Evolutionary conservation across 2,888 invertebrate genomes (phyloP).

Genomic region (Sphaerophoria taeniata): DNA sequence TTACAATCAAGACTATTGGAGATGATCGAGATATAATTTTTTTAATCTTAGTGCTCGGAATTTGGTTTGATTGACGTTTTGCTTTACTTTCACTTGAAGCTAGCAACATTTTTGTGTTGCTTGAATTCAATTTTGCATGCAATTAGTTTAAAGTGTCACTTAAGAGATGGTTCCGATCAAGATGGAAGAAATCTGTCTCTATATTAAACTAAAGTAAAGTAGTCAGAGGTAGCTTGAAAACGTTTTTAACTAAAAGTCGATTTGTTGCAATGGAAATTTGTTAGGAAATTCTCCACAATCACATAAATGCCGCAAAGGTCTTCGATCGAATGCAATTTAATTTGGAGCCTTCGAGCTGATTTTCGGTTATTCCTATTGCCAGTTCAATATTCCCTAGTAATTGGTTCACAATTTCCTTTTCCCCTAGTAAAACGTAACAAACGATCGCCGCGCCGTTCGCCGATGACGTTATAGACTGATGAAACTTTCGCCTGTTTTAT

Average conservation of each 20-base stretch:
- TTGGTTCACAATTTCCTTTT: slow-evolving; percentile 71
- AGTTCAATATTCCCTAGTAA: slow-evolving; percentile 56
- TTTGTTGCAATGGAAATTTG: slow-evolving; percentile 20
- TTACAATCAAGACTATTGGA: slow-evolving; percentile 43
- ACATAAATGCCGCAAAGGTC: slow-evolving; percentile 51
- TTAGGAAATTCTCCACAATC: slow-evolving; percentile 42
- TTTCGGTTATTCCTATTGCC: slow-evolving; percentile 48
- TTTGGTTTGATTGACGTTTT: slow-evolving; percentile 39
- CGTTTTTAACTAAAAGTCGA: slow-evolving; percentile 5
- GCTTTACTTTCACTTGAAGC: slow-evolving; percentile 56
- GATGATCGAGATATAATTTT: slow-evolving; percentile 39
- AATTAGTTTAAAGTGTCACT: background rate
- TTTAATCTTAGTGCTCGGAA: background rate
- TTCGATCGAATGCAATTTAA: slow-evolving; percentile 68
- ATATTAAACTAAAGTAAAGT: too few species aligned
- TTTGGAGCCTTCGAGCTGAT: slow-evolving; percentile 66
- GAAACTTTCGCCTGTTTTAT: slow-evolving; percentile 72
- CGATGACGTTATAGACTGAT: slow-evolving; percentile 24
- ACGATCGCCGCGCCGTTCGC: background rate
- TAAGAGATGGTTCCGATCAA: too few species aligned
- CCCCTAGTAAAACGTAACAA: slow-evolving; percentile 7
- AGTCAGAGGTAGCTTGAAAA: slow-evolving; percentile 26
- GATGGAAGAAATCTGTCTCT: too few species aligned
- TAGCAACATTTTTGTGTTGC: background rate
- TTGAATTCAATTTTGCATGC: slow-evolving; percentile 33